Evolutionary conservation across 2,113 vertebrate species (phyloP).

Genomic region (Calyptomena viridis): DNA sequence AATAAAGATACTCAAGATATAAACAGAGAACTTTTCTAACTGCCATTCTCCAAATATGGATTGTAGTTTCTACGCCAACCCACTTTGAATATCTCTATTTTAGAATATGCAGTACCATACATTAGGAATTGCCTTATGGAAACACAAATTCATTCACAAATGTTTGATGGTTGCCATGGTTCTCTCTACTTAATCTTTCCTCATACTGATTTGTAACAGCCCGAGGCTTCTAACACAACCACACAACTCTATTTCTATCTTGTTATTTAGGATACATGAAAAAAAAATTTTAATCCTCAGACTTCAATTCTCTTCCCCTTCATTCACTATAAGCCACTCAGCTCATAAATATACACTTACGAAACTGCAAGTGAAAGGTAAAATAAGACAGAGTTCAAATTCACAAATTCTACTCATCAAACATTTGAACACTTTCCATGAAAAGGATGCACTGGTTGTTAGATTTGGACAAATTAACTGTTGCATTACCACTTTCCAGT

Average conservation of each 20-base stretch:
- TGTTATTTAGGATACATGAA: background rate
- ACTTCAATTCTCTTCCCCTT: background rate
- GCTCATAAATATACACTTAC: background rate
- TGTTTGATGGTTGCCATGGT: slow-evolving; percentile 54
- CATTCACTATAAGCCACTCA: background rate
- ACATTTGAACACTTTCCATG: background rate
- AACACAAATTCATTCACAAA: slow-evolving; percentile 57
- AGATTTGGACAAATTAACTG: background rate
- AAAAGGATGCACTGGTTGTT: background rate
- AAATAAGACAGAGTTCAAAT: background rate
- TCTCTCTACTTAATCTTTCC: background rate
- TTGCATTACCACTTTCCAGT: background rate
- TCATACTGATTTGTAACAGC: background rate
- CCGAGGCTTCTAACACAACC: background rate
- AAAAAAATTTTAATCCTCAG: background rate
- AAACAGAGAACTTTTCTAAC: slow-evolving; percentile 39
- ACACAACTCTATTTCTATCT: background rate
- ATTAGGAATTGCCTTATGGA: slow-evolving; percentile 16
- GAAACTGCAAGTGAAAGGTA: background rate
- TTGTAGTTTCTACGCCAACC: background rate
- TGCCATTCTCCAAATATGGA: slow-evolving; percentile 37
- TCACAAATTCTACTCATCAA: background rate
- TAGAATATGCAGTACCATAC: background rate
- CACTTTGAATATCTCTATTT: slow-evolving; percentile 5
- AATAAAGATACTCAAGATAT: slow-evolving; percentile 30